phyloP scores from a whole-genome alignment of 53 echinoderm and acorn worm species.

The Luidia sarsii region DNA sequence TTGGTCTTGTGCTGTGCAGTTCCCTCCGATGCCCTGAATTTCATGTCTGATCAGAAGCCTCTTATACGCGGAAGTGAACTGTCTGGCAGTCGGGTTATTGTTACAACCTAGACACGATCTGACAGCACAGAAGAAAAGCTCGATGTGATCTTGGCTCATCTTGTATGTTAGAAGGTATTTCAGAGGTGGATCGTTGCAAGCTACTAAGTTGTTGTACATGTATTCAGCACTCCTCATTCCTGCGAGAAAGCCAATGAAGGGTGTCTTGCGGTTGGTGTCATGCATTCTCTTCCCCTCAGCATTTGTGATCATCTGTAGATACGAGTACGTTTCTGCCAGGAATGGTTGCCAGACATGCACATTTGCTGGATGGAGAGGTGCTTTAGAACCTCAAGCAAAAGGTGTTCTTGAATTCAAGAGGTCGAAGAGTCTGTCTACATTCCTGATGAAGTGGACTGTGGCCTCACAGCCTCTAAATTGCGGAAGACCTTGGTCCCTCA shows the following conservation, averaged over 20 bases:
- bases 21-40: too few relatives aligned
- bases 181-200: not conserved
- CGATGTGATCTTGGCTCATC: slow-evolving; percentile 61
- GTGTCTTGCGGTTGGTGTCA: slow-evolving; percentile 21
- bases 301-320: slow-evolving; percentile 18
- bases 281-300: slow-evolving; percentile 16
- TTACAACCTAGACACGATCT: not conserved
- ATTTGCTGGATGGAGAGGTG: not conserved
- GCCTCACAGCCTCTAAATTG: slow-evolving; percentile 34
- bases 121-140: slow-evolving; percentile 59
- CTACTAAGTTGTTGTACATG: slow-evolving; percentile 13
- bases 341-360: not conserved
- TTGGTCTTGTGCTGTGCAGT: too few relatives aligned
- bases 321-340: slow-evolving; percentile 12
- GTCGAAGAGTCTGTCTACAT: not conserved
- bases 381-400: slow-evolving; percentile 23
- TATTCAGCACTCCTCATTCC: slow-evolving; percentile 31
- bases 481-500: slow-evolving; percentile 8
- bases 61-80: too few relatives aligned
- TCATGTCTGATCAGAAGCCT: too few relatives aligned
- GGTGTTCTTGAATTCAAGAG: slow-evolving; percentile 7
- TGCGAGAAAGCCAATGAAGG: slow-evolving; percentile 32
- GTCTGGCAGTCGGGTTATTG: not conserved
- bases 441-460: slow-evolving; percentile 7
- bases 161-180: not conserved